Evolutionary conservation across 1,140 invertebrate genomes (phyloP), one percentile per base, ranked within the genome.

Genomic region (Neodiprion pinetum): DNA sequence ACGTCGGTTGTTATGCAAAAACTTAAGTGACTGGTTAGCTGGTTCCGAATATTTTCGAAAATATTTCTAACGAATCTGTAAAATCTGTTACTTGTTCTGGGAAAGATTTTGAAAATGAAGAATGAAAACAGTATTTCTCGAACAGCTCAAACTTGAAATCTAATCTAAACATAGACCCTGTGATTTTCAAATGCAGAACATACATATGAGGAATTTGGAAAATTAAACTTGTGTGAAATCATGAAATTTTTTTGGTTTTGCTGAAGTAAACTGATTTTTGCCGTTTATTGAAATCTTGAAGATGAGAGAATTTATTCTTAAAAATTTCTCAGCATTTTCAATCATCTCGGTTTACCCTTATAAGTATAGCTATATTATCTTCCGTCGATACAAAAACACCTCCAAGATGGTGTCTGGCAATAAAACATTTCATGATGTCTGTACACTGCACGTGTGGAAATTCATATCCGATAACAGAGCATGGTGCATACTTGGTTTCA

Each of bases 221-320:
- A 78, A 84, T 76, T 79, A 74, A 28, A 70, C 74, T 79, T 73
- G 75, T 82, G 73, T 76, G 75, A 82, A 77, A 81, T 79, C 72
- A 84, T 82, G 82, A 79, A 77, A 10, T 81, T 80, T 74, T 40
- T 76, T 77, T 80, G 81, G 80, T 76, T 77, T 80, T 80, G 76
- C 4, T 80, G 77, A 78, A 80, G 77, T 73, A 76, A 82, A 82
- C 80, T 81, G 82, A 87, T 86, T 83, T 85, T 86, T 87, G 85
- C 86, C 85, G 83, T 85, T 87, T 74, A 79, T 74, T 65, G 72
- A 76, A 70, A 76, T 72, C 70, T 76, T 69, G 66, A 74, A 77
- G 76, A 76, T 75, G 78, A 72, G 75, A 80, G 76, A 79, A 81
- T 78, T 81, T 80, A 69, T 80, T 77, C 79, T 49, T 77, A 77